These are phyloP conservation scores for Drosophila imparisetae DNA, from an alignment of 2,888 invertebrate genomes.

Conservation along the genomic window DNA sequence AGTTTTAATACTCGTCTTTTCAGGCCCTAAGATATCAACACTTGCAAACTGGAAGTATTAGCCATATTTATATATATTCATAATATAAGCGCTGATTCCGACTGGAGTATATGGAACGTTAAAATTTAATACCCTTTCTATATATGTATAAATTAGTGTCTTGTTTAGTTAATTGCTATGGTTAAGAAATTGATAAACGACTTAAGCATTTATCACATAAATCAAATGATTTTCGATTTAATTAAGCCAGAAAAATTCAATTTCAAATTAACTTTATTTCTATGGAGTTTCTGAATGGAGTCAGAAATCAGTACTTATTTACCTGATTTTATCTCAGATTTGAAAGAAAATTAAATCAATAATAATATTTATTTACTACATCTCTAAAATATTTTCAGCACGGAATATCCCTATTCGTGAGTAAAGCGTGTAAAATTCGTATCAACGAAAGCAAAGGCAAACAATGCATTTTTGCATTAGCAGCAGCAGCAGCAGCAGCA, in stretches of 20 bases:
- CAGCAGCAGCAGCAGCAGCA: not conserved
- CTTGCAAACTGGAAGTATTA: not conserved
- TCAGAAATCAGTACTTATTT: not conserved
- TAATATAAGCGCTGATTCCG: not conserved
- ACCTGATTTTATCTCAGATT: not conserved
- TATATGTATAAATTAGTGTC: not conserved
- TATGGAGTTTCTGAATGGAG: not conserved
- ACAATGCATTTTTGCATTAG: not conserved
- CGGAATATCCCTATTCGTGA: not conserved
- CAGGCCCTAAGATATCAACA: not conserved
- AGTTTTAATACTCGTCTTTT: slow-evolving; percentile 13
- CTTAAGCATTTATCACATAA: not conserved
- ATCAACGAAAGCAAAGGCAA: not conserved
- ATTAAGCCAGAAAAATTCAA: not conserved
- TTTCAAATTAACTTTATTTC: not conserved
- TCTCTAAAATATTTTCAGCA: not conserved
- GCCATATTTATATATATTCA: not conserved
- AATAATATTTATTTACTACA: not conserved
- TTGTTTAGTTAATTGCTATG: not conserved
- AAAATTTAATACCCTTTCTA: not conserved
- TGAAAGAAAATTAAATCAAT: not conserved
- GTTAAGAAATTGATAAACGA: not conserved
- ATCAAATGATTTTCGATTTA: not conserved
- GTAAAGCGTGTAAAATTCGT: not conserved
- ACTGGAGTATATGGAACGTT: not conserved